Conservation (phyloP, 2,797 vertebrate species). For the Phrynocephalus forsythii region DNA sequence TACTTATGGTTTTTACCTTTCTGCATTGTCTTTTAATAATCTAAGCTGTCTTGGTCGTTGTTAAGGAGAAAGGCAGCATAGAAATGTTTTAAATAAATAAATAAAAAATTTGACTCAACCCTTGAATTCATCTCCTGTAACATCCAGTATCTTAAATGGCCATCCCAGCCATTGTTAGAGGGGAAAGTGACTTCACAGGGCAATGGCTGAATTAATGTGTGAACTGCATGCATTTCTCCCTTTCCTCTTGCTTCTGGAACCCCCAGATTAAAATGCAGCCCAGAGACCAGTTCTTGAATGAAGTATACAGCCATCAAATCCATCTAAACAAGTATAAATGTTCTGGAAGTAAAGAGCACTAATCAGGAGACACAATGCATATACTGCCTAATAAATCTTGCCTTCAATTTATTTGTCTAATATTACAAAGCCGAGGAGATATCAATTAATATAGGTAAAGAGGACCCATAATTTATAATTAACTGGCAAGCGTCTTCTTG, state of each 20-base stretch:
- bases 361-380: conserved; percentile 78
- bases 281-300: conserved; percentile 76
- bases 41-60: too few species aligned
- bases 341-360: conserved; percentile 82
- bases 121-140: not conserved
- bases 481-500: conserved; percentile 91
- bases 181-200: not conserved
- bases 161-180: not conserved
- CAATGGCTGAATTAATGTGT: not conserved
- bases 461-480: conserved; percentile 98
- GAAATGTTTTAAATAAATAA: too few species aligned
- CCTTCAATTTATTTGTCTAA: conserved; percentile 88
- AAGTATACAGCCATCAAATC: conserved; percentile 69
- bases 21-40: too few species aligned
- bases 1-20: too few species aligned
- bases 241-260: conserved; percentile 45
- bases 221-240: not conserved
- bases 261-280: conserved; percentile 63
- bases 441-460: conserved; percentile 96
- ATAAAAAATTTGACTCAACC: too few species aligned
- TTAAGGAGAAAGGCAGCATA: too few species aligned
- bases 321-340: conserved; percentile 80
- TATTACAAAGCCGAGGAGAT: conserved; percentile 89
- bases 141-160: not conserved
- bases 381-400: conserved; percentile 83